phyloP scores from a whole-genome alignment of 2,888 invertebrate species.

The Petrolisthes cinctipes region DNA sequence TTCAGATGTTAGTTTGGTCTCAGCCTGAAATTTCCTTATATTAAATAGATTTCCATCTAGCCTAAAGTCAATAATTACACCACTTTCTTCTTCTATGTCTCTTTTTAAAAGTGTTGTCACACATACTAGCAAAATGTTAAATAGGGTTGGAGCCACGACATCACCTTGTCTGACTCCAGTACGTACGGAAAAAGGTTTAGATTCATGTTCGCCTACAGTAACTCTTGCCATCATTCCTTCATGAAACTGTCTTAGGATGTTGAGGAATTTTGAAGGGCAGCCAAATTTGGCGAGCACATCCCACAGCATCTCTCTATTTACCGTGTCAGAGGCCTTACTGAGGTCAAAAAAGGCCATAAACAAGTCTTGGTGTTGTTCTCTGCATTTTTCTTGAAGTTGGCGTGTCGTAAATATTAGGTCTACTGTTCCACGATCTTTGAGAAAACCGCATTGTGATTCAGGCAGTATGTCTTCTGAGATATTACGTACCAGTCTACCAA shows the following conservation, averaged over 20 bases:
- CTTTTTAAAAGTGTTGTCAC: not conserved
- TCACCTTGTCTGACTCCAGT: conserved; percentile 4
- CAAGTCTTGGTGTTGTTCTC: not conserved
- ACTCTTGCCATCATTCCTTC: conserved; percentile 1
- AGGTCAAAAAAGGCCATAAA: conserved; percentile 14
- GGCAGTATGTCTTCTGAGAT: not conserved
- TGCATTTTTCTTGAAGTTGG: conserved; percentile 8
- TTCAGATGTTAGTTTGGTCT: not conserved
- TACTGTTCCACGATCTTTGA: not conserved
- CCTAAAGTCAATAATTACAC: not conserved
- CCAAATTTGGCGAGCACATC: not conserved
- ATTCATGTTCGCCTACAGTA: not conserved
- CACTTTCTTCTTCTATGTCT: not conserved
- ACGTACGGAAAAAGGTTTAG: not conserved
- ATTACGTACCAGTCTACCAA: not conserved
- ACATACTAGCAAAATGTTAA: not conserved
- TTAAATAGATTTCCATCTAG: not conserved
- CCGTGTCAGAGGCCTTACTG: not conserved
- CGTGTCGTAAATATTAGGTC: not conserved
- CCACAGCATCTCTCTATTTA: not conserved
- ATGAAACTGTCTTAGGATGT: no score
- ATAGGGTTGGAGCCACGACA: conserved; percentile 16
- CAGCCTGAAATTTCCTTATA: not conserved
- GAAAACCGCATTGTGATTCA: not conserved
- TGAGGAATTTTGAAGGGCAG: not conserved